A percentile compares a stretch with the other conserved stretches of the same genome.
These are phyloP conservation scores for Phorcus lineatus DNA, from an alignment of 2,888 invertebrate genomes.

Conservation along the genomic window DNA sequence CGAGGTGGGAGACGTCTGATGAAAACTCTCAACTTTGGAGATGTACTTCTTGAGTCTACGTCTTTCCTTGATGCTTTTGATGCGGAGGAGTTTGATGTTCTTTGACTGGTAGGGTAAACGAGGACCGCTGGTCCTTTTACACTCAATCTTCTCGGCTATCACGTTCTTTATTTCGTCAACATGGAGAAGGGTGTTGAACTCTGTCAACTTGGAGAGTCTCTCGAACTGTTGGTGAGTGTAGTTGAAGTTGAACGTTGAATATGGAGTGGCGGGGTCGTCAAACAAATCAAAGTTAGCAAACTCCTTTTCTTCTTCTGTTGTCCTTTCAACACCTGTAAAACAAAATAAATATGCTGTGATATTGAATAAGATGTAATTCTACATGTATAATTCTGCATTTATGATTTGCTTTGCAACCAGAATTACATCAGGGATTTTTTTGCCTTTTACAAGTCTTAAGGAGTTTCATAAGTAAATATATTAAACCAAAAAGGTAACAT, in stretches of 20 bases:
- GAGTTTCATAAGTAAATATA: no score
- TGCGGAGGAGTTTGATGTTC: constrained; percentile 51
- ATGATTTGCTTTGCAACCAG: no score
- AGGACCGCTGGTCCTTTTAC: constrained; percentile 52
- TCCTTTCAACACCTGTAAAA: constrained; percentile 72
- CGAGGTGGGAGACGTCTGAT: not conserved
- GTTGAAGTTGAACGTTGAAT: constrained; percentile 77
- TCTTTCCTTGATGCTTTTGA: constrained; percentile 55
- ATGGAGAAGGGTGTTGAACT: constrained; percentile 75
- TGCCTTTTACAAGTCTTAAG: no score
- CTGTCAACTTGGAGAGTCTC: constrained; percentile 75
- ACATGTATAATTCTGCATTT: no score
- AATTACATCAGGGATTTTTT: no score
- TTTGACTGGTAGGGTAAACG: constrained; percentile 50
- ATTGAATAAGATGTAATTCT: no score
- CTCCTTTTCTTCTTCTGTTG: constrained; percentile 73
- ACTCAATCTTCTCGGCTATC: constrained; percentile 64
- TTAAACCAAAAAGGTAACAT: no score
- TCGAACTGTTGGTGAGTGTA: constrained; percentile 75
- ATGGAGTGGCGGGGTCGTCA: constrained; percentile 74
- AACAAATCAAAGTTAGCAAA: constrained; percentile 76
- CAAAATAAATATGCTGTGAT: not conserved
- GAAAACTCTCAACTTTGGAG: constrained; percentile 10
- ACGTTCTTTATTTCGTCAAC: constrained; percentile 72
- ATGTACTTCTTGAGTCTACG: constrained; percentile 38